Evolutionary conservation across 2,113 vertebrate species (phyloP).

Genomic region (Peromyscus leucopus): DNA sequence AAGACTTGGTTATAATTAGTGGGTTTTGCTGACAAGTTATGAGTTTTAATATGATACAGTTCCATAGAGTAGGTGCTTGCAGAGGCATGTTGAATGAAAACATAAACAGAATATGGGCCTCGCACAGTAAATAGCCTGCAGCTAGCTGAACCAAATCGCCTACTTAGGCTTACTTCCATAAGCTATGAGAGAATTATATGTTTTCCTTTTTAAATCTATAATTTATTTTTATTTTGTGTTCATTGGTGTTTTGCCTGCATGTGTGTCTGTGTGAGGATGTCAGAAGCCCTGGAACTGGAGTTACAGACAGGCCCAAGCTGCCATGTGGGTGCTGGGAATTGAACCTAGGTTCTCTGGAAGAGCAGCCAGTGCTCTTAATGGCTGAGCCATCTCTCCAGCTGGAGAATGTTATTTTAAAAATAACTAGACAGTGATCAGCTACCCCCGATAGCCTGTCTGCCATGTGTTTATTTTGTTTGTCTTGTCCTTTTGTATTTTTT

Average conservation of each 20-base stretch:
- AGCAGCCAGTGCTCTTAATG: neutral
- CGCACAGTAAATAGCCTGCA: neutral
- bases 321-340: neutral
- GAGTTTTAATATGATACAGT: slow-evolving; percentile 18
- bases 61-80: slow-evolving; percentile 24
- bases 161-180: slow-evolving; percentile 86
- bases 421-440: slow-evolving; percentile 88
- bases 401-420: slow-evolving; percentile 85
- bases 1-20: slow-evolving; percentile 60
- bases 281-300: neutral
- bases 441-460: slow-evolving; percentile 86
- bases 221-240: neutral
- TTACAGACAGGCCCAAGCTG: neutral
- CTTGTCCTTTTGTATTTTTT: slow-evolving; percentile 82
- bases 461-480: slow-evolving; percentile 90
- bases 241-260: neutral
- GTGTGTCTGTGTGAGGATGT: neutral
- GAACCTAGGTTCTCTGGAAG: neutral
- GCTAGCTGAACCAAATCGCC: slow-evolving; percentile 75
- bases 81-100: slow-evolving; percentile 40
- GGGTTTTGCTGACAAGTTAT: slow-evolving; percentile 25
- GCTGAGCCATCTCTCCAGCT: neutral
- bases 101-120: slow-evolving; percentile 56
- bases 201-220: neutral
- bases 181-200: slow-evolving; percentile 85